Evolutionary conservation across 2,113 vertebrate species (phyloP), one percentile per base, ranked within the genome.

Genomic region (Lanius ludovicianus): DNA sequence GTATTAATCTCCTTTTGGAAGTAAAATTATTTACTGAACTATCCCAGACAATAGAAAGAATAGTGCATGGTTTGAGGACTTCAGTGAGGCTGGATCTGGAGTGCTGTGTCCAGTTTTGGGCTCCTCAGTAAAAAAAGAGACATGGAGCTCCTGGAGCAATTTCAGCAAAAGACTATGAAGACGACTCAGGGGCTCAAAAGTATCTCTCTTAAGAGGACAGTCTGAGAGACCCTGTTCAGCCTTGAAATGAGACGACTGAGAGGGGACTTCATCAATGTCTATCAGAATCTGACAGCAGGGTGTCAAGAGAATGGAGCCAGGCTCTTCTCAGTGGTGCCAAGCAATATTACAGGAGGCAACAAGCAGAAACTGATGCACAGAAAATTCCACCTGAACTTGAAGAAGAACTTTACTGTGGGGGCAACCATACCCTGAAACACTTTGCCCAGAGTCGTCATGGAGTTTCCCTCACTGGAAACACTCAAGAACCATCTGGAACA

Each of bases 381-480:
- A 8, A 60, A 60, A 20, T 15, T 68, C 69, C 25, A 47, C 10
- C 46, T 31, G 39, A 75, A 31, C 15, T 2, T 47, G 62, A 59
- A 60, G 28, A 60, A 68, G 53, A 68, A 47, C 17, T 67, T 68
- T 31, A 41, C 28, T 63, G 28, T 41, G 41, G 16, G 24, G 11
- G 25, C n/a, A 53, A 75, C 21, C 0, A 0, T 10, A 8, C 39
- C 33, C 24, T 41, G n/a, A 11, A 60, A 25, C 24, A 59, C 19
- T 18, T 27, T 62, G 13, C 20, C 39, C 25, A 68, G 53, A 68
- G 24, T 47, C 7, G 9, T 53, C 5, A 3, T 30, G 28, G 20
- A 82, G 28, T 68, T 15, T 83, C n/a, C 41, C 30, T 27, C 41
- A 62, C 10, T 10, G 20, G 25, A 62, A 8, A 31, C 23, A 23